phyloP scores from a whole-genome alignment of 2,113 vertebrate genomes.

The Ondatra zibethicus region DNA sequence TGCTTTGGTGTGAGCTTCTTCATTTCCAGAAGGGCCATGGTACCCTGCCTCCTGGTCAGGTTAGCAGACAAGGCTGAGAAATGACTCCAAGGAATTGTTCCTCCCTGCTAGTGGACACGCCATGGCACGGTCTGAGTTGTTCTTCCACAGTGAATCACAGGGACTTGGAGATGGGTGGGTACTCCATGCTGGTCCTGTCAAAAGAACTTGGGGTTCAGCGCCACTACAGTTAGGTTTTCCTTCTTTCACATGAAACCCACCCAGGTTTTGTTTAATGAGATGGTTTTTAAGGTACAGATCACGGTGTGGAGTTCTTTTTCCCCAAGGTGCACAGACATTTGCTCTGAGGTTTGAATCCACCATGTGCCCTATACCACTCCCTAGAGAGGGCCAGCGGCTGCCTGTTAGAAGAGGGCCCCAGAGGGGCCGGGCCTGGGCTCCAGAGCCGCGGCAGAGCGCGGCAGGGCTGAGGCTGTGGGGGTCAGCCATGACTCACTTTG shows the following conservation, averaged over 20 bases:
- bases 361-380: no score
- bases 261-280: background rate
- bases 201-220: background rate
- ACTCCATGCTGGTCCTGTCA: background rate
- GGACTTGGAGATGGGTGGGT: no score
- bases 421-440: background rate
- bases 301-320: fast-evolving
- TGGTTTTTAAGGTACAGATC: background rate
- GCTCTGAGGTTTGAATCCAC: background rate
- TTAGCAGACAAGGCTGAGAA: background rate
- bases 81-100: fast-evolving
- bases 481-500: no score
- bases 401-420: background rate
- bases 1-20: background rate
- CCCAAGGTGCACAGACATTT: background rate
- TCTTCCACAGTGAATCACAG: background rate
- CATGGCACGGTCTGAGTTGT: background rate
- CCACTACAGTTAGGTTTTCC: background rate
- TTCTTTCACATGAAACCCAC: background rate
- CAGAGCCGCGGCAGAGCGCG: background rate
- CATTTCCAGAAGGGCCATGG: background rate
- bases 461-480: background rate
- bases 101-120: background rate
- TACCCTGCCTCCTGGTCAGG: background rate
- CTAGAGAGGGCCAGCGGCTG: background rate